Evolutionary conservation across 1,140 invertebrate species (phyloP), one percentile per base, ranked within the genome.

Genomic region (Drosophila truncata): DNA sequence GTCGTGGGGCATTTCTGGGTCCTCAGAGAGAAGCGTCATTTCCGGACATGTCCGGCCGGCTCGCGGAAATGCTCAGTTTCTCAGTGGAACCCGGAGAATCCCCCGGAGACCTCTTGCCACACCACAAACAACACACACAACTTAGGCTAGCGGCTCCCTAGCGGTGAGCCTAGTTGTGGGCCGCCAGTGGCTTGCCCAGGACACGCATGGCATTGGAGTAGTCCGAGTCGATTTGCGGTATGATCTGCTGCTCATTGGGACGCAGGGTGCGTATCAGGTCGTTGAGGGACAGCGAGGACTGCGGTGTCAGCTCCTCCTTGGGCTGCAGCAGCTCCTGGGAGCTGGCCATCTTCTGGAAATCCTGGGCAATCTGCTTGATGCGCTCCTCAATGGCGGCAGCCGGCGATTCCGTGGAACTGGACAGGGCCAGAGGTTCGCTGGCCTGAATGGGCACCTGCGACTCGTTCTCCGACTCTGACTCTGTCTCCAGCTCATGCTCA

Each of bases 141-240:
- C 74, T 61, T 70, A 78, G 63, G 63, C 50, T 78, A 78, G 47
- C 27, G 59, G 70, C 35, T 31, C 29, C 49, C 29, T n/a, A n/a
- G n/a, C n/a, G n/a, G 20, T 11, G 4, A 5, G 44, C 52, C 44
- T 85, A 84, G 70, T 90, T 88, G 49, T 75, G 78, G 39, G 83
- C 64, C 31, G 67, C 82, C 58, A 78, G 82, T n/a, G 81, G 93
- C 65, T 93, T 93, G 73, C 92, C 92, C 31, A 93, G 78, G 25
- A 93, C 92, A 23, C 91, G 87, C 92, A 93, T 93, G 44, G 92
- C 91, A 73, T 93, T 92, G 42, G 92, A 92, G 67, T 93, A 93
- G 64, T 93, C 91, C 11, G 91, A 93, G 63, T 93, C 92, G 69
- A 93, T 93, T 63, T 93, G 92, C 33, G 92, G 91, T 29, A 92